A percentile compares a stretch with the other conserved stretches of the same genome.
These are phyloP conservation scores for Ascidia mentula DNA, from an alignment of 23 tunicate genomes.

Conservation along the genomic window DNA sequence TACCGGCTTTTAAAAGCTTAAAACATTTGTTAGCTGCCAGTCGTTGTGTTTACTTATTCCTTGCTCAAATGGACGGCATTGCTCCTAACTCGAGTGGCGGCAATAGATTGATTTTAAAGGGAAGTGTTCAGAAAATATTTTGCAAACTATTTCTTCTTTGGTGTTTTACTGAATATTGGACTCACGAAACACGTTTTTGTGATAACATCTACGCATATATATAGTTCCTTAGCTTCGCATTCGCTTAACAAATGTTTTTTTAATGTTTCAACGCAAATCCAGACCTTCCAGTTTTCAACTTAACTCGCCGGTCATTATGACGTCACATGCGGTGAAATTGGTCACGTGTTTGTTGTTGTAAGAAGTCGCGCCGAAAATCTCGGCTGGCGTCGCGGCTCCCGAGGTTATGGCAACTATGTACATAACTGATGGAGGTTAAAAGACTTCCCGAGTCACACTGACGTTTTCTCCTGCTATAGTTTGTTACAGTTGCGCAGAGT, in stretches of 20 bases:
- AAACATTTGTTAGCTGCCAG: background rate
- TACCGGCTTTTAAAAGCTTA: background rate
- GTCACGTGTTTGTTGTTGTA: constrained; percentile 8
- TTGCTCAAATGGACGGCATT: background rate
- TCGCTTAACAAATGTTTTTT: too few species aligned
- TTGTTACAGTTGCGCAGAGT: background rate
- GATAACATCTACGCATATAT: too few species aligned
- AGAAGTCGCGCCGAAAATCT: background rate
- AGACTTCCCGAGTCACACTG: background rate
- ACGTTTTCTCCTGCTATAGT: background rate
- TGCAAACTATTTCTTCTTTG: too few species aligned
- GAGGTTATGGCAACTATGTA: background rate
- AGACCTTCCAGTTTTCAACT: too few species aligned
- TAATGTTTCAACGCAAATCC: too few species aligned
- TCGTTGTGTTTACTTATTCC: background rate
- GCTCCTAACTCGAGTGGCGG: too few species aligned
- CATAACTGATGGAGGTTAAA: background rate
- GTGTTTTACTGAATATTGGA: too few species aligned
- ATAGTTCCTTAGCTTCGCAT: too few species aligned
- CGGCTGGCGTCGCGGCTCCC: background rate
- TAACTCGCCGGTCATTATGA: background rate
- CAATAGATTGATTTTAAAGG: too few species aligned
- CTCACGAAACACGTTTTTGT: too few species aligned
- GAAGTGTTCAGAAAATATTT: too few species aligned
- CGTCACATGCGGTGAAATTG: background rate